These are phyloP conservation scores for Bombus haemorrhoidalis DNA, from an alignment of 1,140 invertebrate species.

Conservation along the genomic window DNA sequence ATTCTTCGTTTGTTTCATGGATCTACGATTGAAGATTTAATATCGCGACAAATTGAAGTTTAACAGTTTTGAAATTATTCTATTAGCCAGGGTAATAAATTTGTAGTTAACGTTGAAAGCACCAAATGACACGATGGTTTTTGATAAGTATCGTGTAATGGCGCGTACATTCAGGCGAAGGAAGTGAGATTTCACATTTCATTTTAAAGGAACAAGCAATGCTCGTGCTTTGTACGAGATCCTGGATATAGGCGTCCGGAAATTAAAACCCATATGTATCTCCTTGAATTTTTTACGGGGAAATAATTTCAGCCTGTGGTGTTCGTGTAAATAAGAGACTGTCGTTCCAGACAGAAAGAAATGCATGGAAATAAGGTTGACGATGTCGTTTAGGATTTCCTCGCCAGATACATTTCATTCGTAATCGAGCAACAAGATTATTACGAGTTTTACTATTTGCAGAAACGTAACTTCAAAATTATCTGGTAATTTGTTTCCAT, in stretches of 20 bases:
- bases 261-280: constrained; percentile 70
- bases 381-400: not conserved
- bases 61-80: not conserved
- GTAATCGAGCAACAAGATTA: not conserved
- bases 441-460: not conserved
- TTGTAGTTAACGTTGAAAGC: not conserved
- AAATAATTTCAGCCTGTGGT: constrained; percentile 33
- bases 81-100: not conserved
- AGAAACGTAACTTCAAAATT: not conserved
- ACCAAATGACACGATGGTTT: not conserved
- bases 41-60: not conserved
- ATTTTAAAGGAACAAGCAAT: constrained; percentile 38
- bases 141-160: constrained; percentile 42
- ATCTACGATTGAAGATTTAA: no score
- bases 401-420: not conserved
- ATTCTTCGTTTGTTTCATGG: no score
- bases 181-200: constrained; percentile 30
- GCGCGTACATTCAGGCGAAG: constrained; percentile 20
- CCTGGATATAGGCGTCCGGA: constrained; percentile 61
- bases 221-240: constrained; percentile 16
- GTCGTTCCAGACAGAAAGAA: not conserved
- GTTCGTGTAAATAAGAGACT: constrained; percentile 25
- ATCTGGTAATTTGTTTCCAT: not conserved
- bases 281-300: constrained; percentile 43
- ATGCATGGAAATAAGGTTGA: not conserved